phyloP scores from a whole-genome alignment of 1,140 invertebrate genomes.

The Pogonomyrmex californicus region DNA sequence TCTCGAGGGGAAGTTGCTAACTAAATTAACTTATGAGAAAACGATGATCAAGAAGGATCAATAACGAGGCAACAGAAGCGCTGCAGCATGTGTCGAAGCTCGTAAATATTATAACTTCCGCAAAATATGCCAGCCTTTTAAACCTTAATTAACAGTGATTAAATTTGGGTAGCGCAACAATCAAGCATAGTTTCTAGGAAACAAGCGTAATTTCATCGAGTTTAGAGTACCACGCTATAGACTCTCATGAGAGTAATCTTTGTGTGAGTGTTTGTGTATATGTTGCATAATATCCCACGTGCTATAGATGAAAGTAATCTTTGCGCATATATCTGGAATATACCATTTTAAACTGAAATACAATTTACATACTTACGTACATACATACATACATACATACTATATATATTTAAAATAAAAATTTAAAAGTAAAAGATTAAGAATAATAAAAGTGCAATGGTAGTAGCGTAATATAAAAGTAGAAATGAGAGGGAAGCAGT shows the following conservation, averaged over 20 bases:
- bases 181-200: conserved; percentile 9
- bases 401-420: neutral
- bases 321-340: no score
- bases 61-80: conserved; percentile 5
- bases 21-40: conserved; percentile 57
- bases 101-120: conserved; percentile 4
- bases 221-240: neutral
- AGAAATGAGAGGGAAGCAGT: neutral
- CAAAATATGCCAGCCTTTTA: conserved; percentile 11
- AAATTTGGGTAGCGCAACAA: conserved; percentile 28
- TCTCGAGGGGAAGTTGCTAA: conserved; percentile 45
- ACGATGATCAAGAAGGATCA: conserved; percentile 18
- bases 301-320: no score
- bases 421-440: neutral
- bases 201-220: neutral
- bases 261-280: neutral
- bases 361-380: neutral
- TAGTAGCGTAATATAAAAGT: neutral
- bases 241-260: neutral
- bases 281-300: neutral
- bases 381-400: no score
- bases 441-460: neutral
- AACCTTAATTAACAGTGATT: neutral
- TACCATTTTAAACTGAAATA: no score
- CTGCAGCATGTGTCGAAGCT: neutral